These are phyloP conservation scores for Papilio helenus DNA, from an alignment of 1,140 invertebrate genomes.

Conservation along the genomic window DNA sequence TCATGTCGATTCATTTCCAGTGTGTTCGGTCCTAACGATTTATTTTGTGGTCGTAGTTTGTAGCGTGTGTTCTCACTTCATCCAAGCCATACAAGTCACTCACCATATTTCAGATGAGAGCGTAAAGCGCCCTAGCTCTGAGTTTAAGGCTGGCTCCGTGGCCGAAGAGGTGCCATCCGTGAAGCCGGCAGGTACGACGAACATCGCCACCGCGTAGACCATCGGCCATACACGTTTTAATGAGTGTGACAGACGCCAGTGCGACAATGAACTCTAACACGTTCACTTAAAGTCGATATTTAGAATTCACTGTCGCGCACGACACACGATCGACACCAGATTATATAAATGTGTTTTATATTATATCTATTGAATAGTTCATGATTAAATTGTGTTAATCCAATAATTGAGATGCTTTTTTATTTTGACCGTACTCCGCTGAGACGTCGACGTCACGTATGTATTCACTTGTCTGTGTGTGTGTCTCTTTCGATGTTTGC, in stretches of 20 bases:
- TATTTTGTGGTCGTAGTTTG: constrained; percentile 69
- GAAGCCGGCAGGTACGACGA: constrained; percentile 78
- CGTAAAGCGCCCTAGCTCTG: constrained; percentile 82
- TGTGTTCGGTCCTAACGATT: constrained; percentile 37
- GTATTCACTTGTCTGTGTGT: constrained; percentile 81
- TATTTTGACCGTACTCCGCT: constrained; percentile 82
- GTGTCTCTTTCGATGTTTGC: constrained; percentile 82
- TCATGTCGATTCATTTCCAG: neutral
- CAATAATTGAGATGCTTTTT: constrained; percentile 82
- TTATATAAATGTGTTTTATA: constrained; percentile 80
- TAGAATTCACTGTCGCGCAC: constrained; percentile 77
- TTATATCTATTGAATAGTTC: constrained; percentile 80
- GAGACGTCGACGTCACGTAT: constrained; percentile 80
- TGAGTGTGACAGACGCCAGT: constrained; percentile 74
- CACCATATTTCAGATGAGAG: constrained; percentile 81
- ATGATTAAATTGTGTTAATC: constrained; percentile 83
- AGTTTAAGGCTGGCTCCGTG: constrained; percentile 78
- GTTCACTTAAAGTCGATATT: constrained; percentile 52
- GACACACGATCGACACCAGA: constrained; percentile 79
- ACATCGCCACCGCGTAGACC: constrained; percentile 74
- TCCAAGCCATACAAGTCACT: constrained; percentile 74
- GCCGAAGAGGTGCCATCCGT: constrained; percentile 68
- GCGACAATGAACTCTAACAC: constrained; percentile 70
- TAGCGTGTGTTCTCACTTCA: constrained; percentile 67
- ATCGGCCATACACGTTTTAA: constrained; percentile 74